Percentiles rank a stretch among this genome's conserved stretches.
These are phyloP conservation scores for Lacerta viridis DNA, from an alignment of 2,797 vertebrate species.

Conservation along the genomic window DNA sequence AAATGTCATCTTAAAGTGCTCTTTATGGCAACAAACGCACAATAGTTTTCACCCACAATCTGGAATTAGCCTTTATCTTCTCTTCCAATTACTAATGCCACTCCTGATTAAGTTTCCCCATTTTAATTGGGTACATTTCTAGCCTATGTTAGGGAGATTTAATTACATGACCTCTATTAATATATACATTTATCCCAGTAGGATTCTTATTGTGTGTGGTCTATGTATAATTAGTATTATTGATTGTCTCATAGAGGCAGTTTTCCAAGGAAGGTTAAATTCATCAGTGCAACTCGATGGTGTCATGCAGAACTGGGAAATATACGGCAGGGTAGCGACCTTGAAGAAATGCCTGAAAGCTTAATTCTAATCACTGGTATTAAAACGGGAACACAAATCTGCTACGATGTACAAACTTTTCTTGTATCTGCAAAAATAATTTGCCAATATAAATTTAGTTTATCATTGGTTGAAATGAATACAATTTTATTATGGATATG, in stretches of 20 bases:
- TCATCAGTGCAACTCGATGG: slow-evolving; percentile 30
- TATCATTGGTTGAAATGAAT: background rate
- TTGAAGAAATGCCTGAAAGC: slow-evolving; percentile 27
- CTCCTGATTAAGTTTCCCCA: slow-evolving; percentile 38
- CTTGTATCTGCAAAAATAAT: background rate
- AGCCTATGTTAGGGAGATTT: slow-evolving; percentile 25
- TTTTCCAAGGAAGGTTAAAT: slow-evolving; percentile 44
- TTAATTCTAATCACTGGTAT: background rate
- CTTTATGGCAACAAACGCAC: slow-evolving; percentile 16
- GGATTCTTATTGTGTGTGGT: slow-evolving; percentile 30
- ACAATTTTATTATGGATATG: background rate
- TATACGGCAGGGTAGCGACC: slow-evolving; percentile 9
- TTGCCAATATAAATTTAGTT: background rate
- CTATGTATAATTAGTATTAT: slow-evolving; percentile 47
- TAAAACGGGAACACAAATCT: slow-evolving; percentile 14
- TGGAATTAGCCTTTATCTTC: slow-evolving; percentile 27
- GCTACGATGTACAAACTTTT: background rate
- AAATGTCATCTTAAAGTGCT: slow-evolving; percentile 14
- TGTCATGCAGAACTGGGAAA: slow-evolving; percentile 23
- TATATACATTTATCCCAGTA: slow-evolving; percentile 46
- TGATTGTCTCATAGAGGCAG: slow-evolving; percentile 35
- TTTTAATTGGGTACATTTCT: slow-evolving; percentile 39
- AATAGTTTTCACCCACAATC: background rate
- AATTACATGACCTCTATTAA: slow-evolving; percentile 48
- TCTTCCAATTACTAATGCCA: slow-evolving; percentile 31